A percentile compares a stretch with the other conserved stretches of the same genome.
phyloP scores from a whole-genome alignment of 2,888 invertebrate genomes.

The Nemapogon koenigi region DNA sequence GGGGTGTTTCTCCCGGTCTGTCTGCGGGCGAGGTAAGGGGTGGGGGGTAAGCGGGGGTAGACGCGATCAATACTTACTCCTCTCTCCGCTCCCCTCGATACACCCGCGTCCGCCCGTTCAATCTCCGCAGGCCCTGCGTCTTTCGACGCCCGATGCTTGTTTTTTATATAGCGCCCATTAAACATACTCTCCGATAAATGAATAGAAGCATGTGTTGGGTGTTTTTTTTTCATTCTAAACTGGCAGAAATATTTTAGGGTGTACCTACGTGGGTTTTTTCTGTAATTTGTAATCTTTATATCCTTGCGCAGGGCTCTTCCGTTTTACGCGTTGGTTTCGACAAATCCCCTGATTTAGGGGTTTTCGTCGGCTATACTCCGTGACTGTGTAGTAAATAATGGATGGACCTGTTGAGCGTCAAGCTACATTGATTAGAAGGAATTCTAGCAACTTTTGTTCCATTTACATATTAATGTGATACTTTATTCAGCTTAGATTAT shows the following conservation, averaged over 20 bases:
- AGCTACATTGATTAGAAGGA: too few relatives aligned
- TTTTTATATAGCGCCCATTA: constrained; percentile 57
- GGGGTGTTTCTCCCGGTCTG: constrained; percentile 15
- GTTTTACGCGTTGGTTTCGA: constrained; percentile 19
- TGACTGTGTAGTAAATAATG: constrained; percentile 15
- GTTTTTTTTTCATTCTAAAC: constrained; percentile 22
- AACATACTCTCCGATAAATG: constrained; percentile 54
- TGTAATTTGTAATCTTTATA: constrained; percentile 21
- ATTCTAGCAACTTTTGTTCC: too few relatives aligned
- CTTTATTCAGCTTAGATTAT: too few relatives aligned
- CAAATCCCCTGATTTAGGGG: constrained; percentile 20
- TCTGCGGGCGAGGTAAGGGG: constrained; percentile 18
- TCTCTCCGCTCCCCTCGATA: constrained; percentile 29
- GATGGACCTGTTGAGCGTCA: constrained; percentile 21
- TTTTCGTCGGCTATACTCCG: constrained; percentile 15
- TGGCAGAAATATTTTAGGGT: constrained; percentile 22
- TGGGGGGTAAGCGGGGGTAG: constrained; percentile 1
- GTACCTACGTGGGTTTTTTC: constrained; percentile 18
- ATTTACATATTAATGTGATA: too few relatives aligned
- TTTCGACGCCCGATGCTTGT: constrained; percentile 58
- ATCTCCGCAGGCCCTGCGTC: constrained; percentile 59
- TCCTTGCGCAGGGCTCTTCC: constrained; percentile 17
- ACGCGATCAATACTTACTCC: constrained; percentile 44
- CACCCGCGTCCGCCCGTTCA: constrained; percentile 37
- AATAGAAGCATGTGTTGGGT: constrained; percentile 50